Evolutionary conservation across 30 jellyfish, hydroid and myxozoan genomes (phyloP).

Genomic region (Turritopsis dohrnii): DNA sequence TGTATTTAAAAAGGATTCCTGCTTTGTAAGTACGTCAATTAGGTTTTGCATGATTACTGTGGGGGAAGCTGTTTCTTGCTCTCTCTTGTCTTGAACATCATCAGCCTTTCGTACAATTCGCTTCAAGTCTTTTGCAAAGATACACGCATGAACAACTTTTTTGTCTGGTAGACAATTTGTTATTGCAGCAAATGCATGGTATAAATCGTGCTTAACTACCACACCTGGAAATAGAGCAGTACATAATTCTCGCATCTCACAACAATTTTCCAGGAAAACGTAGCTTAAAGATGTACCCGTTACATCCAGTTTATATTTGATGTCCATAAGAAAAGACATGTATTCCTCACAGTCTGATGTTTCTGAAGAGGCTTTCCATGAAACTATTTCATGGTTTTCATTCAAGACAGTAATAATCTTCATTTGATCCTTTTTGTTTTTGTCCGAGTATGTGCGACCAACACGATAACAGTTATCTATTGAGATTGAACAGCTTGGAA

Average conservation of each 20-base stretch:
- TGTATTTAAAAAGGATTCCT: slow-evolving; percentile 1
- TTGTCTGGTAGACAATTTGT: neutral
- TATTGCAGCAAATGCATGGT: slow-evolving; percentile 6
- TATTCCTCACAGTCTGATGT: slow-evolving; percentile 1
- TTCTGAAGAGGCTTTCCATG: slow-evolving; percentile 11
- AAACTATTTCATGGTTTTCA: slow-evolving; percentile 3
- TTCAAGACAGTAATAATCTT: neutral
- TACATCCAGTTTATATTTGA: neutral
- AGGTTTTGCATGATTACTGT: neutral
- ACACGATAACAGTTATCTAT: neutral
- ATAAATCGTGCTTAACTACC: neutral
- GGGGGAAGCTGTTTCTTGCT: neutral
- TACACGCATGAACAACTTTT: neutral
- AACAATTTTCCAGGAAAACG: slow-evolving; percentile 1
- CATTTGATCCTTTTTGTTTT: neutral
- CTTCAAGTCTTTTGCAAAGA: neutral
- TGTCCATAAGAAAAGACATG: slow-evolving; percentile 2
- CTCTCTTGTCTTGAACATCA: neutral
- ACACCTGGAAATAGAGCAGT: slow-evolving; percentile 15
- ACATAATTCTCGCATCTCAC: neutral
- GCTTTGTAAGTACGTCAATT: neutral
- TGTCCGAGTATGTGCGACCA: neutral
- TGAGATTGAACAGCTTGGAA: neutral
- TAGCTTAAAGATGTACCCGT: neutral
- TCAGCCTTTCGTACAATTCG: neutral